A percentile compares a stretch with the other conserved stretches of the same genome.
Conservation (phyloP, 1,140 invertebrate species). For the Zaprionus ornatus region DNA sequence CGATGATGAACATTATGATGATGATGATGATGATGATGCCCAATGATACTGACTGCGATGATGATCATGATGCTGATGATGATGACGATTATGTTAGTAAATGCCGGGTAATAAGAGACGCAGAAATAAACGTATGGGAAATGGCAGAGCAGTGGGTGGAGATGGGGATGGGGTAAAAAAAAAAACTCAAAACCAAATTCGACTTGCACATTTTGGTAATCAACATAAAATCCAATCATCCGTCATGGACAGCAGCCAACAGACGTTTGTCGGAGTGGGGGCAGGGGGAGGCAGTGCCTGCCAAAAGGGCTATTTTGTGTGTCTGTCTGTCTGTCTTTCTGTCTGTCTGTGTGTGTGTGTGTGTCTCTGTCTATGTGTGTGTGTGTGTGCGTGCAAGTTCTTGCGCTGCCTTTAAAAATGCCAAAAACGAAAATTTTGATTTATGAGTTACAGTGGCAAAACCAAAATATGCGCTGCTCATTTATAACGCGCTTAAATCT, state of each 20-base stretch:
- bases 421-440: conserved; percentile 81
- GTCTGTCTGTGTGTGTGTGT: background rate
- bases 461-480: conserved; percentile 75
- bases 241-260: conserved; percentile 74
- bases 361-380: background rate
- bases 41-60: background rate
- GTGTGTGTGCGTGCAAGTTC: conserved; percentile 31
- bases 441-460: conserved; percentile 65
- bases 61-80: conserved; percentile 4
- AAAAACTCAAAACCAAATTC: conserved; percentile 53
- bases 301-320: conserved; percentile 59
- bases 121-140: conserved; percentile 3
- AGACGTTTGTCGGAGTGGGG: conserved; percentile 20
- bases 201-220: conserved; percentile 73
- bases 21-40: conserved; percentile 1
- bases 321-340: background rate
- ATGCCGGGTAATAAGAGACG: conserved; percentile 40
- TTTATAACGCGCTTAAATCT: conserved; percentile 82
- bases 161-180: background rate
- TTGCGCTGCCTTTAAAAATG: conserved; percentile 74
- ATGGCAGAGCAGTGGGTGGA: background rate
- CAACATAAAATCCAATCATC: conserved; percentile 82
- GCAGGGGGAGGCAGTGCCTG: background rate
- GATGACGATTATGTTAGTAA: conserved; percentile 35
- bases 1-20: conserved; percentile 20